Conservation (phyloP, 2,888 invertebrate genomes). For the Opisthograptis luteolata region DNA sequence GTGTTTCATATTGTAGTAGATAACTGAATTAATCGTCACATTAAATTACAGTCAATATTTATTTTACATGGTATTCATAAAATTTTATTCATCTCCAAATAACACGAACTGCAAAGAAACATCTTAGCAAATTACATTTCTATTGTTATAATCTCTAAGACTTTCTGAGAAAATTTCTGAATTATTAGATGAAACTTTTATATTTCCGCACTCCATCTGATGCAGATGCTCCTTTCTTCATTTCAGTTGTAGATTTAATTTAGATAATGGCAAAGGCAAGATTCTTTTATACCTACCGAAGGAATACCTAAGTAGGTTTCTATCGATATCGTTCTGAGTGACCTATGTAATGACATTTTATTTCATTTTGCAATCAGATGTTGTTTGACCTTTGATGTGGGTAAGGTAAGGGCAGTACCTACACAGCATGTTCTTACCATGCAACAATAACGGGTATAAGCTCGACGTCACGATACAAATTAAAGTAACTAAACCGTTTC, state of each 20-base stretch:
- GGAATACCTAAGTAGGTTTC: constrained; percentile 9
- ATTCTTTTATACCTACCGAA: constrained; percentile 2
- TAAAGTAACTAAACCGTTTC: too few relatives aligned
- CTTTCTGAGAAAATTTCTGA: neutral
- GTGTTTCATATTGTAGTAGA: too few relatives aligned
- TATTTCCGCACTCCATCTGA: constrained; percentile 17
- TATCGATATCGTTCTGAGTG: constrained; percentile 9
- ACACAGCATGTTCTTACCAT: too few relatives aligned
- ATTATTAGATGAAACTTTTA: constrained; percentile 14
- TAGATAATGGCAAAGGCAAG: constrained; percentile 23
- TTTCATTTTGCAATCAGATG: neutral
- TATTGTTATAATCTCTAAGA: neutral
- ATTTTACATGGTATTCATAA: too few relatives aligned
- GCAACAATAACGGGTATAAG: too few relatives aligned
- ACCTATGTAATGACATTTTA: too few relatives aligned
- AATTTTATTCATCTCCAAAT: neutral
- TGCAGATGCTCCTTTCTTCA: constrained; percentile 16
- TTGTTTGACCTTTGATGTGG: constrained; percentile 4
- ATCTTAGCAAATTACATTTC: neutral
- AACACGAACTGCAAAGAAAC: neutral
- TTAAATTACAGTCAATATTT: too few relatives aligned
- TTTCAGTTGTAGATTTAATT: constrained; percentile 26
- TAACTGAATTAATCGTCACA: too few relatives aligned
- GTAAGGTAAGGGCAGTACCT: neutral
- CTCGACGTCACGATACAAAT: too few relatives aligned